Base-by-base conservation (phyloP, 30 jellyfish, hydroid and myxozoan genomes). In the Turritopsis dohrnii region DNA sequence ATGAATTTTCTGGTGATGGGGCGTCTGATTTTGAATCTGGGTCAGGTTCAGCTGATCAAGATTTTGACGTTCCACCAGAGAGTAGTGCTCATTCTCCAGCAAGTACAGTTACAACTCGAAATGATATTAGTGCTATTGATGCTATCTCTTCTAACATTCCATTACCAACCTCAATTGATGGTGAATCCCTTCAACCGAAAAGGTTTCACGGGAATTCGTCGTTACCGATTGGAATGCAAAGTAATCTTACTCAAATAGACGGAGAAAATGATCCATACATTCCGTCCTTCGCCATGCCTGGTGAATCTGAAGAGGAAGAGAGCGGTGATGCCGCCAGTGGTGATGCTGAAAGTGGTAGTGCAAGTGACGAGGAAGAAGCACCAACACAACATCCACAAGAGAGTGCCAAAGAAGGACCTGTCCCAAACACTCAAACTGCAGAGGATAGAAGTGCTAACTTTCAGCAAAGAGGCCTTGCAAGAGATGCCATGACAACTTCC, bases 41-140 rank as follows among this genome's bases (percentile, higher is more conserved):
- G 19, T 90, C 97, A 20, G 97, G 97, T 8, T 87, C 95, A 16
- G 95, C 88, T 29, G 83, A 83, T 71, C 41, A 21, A n/a, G 24
- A 21, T 17, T 17, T 82, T 20, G 89, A 76, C 7, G 29, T 85
- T 8, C 96, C 90, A 23, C 69, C 29, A 4, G 71, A 88, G 31
- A 28, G 83, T 22, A 82, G 84, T 21, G 75, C 81, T 22, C 53
- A 54, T 8, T 74, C 83, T 26, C 87, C 96, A 4, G 96, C 74
- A 79, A 53, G 66, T 27, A 52, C 83, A 69, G 22, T 21, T n/a
- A 7, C 4, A 8, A 69, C 28, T 69, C 77, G 31, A 23, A 69
- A 23, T n/a, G 77, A 1, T 69, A 69, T 69, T 23, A 69, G 77
- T 27, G 83, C 83, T 13, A 75, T 80, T 65, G 87, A 80, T 19